phyloP scores from a whole-genome alignment of 2,797 vertebrate genomes.

The Labeo calbasu region DNA sequence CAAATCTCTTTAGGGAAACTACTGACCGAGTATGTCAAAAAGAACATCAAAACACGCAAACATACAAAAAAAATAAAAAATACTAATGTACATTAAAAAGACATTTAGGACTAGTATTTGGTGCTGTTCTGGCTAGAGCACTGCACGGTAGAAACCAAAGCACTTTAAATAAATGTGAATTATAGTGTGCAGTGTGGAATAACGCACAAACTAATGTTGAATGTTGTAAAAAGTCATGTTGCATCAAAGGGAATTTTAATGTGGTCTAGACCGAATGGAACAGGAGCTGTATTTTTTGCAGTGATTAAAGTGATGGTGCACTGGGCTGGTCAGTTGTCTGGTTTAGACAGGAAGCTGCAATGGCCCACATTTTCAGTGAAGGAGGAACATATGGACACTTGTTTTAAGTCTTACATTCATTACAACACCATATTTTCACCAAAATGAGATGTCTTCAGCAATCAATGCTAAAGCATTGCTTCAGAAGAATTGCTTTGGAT shows the following conservation, averaged over 20 bases:
- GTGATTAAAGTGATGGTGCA: conserved; percentile 18
- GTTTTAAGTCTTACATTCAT: conserved; percentile 11
- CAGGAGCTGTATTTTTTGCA: not conserved
- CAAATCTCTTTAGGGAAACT: not conserved
- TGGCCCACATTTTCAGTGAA: conserved; percentile 33
- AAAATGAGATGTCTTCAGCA: not conserved
- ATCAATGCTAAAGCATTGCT: not conserved
- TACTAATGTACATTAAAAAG: conserved; percentile 6
- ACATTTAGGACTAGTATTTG: not conserved
- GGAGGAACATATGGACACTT: conserved; percentile 33
- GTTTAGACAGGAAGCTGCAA: conserved; percentile 50
- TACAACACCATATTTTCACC: conserved; percentile 5
- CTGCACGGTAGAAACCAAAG: conserved; percentile 16
- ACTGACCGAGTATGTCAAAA: not conserved
- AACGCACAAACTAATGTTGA: conserved; percentile 22
- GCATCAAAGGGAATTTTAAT: conserved; percentile 21
- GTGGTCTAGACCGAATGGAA: conserved; percentile 30
- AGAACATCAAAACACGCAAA: not conserved
- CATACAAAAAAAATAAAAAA: not conserved
- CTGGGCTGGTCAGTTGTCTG: conserved; percentile 35
- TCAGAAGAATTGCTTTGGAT: not conserved
- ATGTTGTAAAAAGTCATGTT: conserved; percentile 40
- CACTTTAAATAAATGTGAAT: conserved; percentile 53
- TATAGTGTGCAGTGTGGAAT: conserved; percentile 37
- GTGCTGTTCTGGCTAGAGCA: not conserved